These are phyloP conservation scores for Cephus runcator DNA, from an alignment of 2,888 invertebrate genomes.

Conservation along the genomic window DNA sequence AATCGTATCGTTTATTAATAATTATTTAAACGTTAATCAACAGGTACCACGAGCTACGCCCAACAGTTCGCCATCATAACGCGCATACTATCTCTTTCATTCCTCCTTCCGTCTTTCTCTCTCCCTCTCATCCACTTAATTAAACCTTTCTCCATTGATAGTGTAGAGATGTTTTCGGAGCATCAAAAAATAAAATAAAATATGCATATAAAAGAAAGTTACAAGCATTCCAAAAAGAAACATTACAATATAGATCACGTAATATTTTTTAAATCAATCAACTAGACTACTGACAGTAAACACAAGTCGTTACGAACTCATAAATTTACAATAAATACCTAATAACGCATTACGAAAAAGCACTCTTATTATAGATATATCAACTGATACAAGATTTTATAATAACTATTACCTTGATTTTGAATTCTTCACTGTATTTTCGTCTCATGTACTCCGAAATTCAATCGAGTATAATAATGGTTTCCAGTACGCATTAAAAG, in stretches of 20 bases:
- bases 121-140: constrained; percentile 21
- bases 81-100: constrained; percentile 18
- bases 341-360: too few relatives aligned
- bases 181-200: not conserved
- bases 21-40: constrained; percentile 27
- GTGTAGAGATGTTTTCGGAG: not conserved
- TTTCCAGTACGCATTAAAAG: not conserved
- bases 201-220: not conserved
- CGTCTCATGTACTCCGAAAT: not conserved
- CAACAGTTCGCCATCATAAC: constrained; percentile 27
- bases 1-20: not conserved
- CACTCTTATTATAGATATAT: too few relatives aligned
- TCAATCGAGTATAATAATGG: not conserved
- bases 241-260: not conserved
- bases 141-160: constrained; percentile 21
- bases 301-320: not conserved
- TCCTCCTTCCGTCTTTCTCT: constrained; percentile 22
- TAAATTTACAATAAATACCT: not conserved
- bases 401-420: constrained; percentile 1
- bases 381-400: not conserved
- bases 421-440: not conserved
- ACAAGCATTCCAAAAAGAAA: not conserved
- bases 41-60: constrained; percentile 36
- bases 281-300: not conserved
- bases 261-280: not conserved